These are phyloP conservation scores for Tenebrosternarchus preto DNA, from an alignment of 2,113 vertebrate genomes.

Conservation along the genomic window DNA sequence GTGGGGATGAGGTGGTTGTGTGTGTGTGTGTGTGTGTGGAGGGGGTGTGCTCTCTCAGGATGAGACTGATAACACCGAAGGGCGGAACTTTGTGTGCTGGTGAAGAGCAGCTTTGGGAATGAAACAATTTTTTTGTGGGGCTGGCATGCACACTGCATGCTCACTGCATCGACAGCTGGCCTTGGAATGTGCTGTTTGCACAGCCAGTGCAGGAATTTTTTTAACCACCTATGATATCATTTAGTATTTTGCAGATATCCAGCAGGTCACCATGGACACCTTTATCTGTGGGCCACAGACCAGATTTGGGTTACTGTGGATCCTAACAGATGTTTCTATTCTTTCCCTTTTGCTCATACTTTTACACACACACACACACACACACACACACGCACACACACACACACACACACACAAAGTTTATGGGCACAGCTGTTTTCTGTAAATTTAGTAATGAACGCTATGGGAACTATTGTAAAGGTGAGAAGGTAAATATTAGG, in stretches of 20 bases:
- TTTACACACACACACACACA: too few relatives aligned
- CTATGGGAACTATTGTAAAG: slow-evolving; percentile 30
- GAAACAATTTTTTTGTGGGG: slow-evolving; percentile 27
- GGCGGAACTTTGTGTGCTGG: slow-evolving; percentile 13
- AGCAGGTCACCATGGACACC: slow-evolving; percentile 68
- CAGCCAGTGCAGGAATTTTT: slow-evolving; percentile 24
- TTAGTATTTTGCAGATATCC: slow-evolving; percentile 16
- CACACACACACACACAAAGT: slow-evolving; percentile 23
- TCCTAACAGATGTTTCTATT: slow-evolving; percentile 71
- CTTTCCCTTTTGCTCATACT: slow-evolving; percentile 13
- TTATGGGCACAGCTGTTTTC: slow-evolving; percentile 71
- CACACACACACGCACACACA: not conserved
- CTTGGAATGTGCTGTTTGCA: slow-evolving; percentile 38
- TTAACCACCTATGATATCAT: slow-evolving; percentile 45
- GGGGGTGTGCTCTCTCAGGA: not conserved
- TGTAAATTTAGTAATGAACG: slow-evolving; percentile 58
- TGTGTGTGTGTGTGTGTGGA: too few relatives aligned
- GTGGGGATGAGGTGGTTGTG: too few relatives aligned
- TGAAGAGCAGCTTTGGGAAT: slow-evolving; percentile 36
- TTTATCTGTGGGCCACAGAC: slow-evolving; percentile 63
- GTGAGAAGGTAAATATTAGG: not conserved
- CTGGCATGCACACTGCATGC: slow-evolving; percentile 41
- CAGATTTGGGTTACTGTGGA: slow-evolving; percentile 56
- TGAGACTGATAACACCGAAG: not conserved
- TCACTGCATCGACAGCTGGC: slow-evolving; percentile 56